Evolutionary conservation across 2,113 vertebrate species (phyloP).

Genomic region (Ahaetulla prasina): DNA sequence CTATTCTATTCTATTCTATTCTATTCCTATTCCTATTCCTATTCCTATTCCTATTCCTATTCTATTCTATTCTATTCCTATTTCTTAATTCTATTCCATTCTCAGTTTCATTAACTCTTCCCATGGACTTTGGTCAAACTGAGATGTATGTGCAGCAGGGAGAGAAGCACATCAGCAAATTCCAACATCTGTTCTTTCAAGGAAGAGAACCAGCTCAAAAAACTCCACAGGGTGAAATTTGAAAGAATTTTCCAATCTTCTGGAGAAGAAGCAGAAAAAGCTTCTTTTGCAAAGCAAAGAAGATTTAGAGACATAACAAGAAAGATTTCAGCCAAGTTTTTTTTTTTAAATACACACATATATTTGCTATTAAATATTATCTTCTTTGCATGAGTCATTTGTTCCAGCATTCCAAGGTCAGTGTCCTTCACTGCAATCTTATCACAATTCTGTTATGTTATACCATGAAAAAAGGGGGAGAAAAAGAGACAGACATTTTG

Average conservation of each 20-base stretch:
- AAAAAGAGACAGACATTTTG: slow-evolving; percentile 51
- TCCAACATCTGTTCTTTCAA: not conserved
- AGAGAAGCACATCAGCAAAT: not conserved
- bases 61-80: too few relatives aligned
- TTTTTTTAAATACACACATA: not conserved
- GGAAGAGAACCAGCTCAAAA: not conserved
- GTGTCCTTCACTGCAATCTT: slow-evolving; percentile 50
- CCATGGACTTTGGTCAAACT: not conserved
- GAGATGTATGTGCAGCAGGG: not conserved
- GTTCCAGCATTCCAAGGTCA: slow-evolving; percentile 47
- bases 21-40: too few relatives aligned
- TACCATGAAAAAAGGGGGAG: slow-evolving; percentile 53
- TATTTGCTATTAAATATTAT: slow-evolving; percentile 51
- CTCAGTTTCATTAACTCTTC: not conserved
- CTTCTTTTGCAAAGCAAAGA: not conserved
- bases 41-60: too few relatives aligned
- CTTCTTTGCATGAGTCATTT: slow-evolving; percentile 37
- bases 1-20: too few relatives aligned
- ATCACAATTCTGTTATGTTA: slow-evolving; percentile 57
- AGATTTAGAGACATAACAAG: not conserved
- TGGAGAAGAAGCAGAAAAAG: slow-evolving; percentile 18
- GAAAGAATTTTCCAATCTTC: not conserved
- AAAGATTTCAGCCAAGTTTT: not conserved
- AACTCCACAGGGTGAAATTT: not conserved
- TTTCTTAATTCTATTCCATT: too few relatives aligned